These are phyloP conservation scores for Phengaris alcon DNA, from an alignment of 2,888 invertebrate species.

Conservation along the genomic window DNA sequence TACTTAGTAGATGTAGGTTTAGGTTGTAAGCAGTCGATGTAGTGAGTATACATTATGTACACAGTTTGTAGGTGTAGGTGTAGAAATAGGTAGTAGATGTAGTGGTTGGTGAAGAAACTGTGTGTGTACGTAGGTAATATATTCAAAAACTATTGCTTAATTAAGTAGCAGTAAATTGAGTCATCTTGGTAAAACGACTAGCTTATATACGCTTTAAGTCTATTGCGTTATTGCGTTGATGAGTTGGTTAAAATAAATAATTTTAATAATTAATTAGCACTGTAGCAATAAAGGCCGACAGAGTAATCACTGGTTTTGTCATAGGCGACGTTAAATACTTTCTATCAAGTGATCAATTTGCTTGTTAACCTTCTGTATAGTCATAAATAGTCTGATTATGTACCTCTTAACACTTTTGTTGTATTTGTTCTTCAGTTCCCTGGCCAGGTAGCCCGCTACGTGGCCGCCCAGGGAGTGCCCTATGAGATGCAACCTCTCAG, in stretches of 20 bases:
- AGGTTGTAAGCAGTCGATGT: too few species aligned
- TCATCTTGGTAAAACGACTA: neutral
- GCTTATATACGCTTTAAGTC: neutral
- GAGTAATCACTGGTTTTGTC: neutral
- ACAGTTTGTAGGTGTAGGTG: too few species aligned
- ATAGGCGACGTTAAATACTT: neutral
- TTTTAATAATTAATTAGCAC: neutral
- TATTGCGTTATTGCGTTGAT: neutral
- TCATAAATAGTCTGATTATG: too few species aligned
- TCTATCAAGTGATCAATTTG: neutral
- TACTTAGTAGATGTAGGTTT: too few species aligned
- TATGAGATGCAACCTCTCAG: slow-evolving; percentile 66
- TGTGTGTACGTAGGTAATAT: too few species aligned
- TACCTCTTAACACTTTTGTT: slow-evolving; percentile 66
- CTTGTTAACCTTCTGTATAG: too few species aligned
- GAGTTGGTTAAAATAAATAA: neutral
- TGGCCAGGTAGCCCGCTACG: slow-evolving; percentile 70
- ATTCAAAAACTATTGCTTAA: too few species aligned
- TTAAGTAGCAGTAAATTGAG: neutral
- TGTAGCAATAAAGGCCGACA: neutral
- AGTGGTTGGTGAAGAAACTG: too few species aligned
- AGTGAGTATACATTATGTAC: too few species aligned
- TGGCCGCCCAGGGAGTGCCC: slow-evolving; percentile 76
- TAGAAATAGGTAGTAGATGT: too few species aligned
- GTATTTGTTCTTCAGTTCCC: slow-evolving; percentile 66